Evolutionary conservation across 2,113 vertebrate genomes (phyloP), one percentile per base, ranked within the genome.

Genomic region (Nothocercus nigrocapillus): DNA sequence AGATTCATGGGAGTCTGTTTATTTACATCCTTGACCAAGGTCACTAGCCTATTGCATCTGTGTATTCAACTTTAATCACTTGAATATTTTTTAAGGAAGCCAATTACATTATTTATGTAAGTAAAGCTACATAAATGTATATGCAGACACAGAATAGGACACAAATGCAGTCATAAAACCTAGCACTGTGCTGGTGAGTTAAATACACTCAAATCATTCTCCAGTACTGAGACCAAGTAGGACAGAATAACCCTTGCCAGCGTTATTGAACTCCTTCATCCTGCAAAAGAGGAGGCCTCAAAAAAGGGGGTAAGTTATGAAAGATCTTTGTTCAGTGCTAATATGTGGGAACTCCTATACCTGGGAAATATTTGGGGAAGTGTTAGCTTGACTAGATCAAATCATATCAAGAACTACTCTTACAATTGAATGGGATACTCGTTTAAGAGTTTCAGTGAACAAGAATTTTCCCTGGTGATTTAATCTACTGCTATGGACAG

Each of bases 31-130:
- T 47, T 77, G 13, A 66, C 38, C 6, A 84, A 62, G 4, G 32
- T 73, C 59, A 42, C 34, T 56, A 42, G 21, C 20, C 85, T 62
- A 47, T 11, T 74, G 59, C 49, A 40, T 66, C 44, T 38, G 4
- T 34, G 30, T 8, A 10, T 70, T 90, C 42, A 67, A 19, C 69
- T 70, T 84, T 53, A 38, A 28, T 53, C 30, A 58, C 11, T n/a
- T 49, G 22, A 82, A 79, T 63, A 82, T 61, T 82, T 93, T 70
- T 67, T 51, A 45, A 36, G 25, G 40, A 74, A 70, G 72, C 38
- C 18, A 45, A 10, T 40, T 64, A 13, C 30, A 5, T 74, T 77
- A 44, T 7, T n/a, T 25, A 28, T 0, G 0, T 20, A 13, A 79
- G 11, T 61, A 91, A 86, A 83, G 3, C 40, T 74, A 34, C 1